Evolutionary conservation across 2,113 vertebrate genomes (phyloP).

Genomic region (Hipposideros armiger): DNA sequence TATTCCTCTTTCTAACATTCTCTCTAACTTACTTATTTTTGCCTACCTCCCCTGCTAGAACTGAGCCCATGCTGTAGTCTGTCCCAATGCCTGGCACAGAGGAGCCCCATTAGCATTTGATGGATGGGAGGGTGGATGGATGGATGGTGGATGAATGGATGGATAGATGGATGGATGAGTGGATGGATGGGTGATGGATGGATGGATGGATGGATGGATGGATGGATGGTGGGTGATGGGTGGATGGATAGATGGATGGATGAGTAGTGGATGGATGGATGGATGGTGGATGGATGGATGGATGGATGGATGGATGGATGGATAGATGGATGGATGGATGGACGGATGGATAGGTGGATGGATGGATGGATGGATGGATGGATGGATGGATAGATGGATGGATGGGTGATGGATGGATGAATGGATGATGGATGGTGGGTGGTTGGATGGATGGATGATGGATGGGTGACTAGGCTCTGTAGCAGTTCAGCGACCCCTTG

Average conservation of each 20-base stretch:
- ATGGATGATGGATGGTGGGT: not conserved
- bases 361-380: not conserved
- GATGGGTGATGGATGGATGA: fast-evolving
- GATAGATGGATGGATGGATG: not conserved
- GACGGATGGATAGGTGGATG: fast-evolving
- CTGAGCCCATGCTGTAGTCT: not conserved
- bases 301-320: not conserved
- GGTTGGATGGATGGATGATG: not conserved
- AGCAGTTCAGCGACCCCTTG: fast-evolving
- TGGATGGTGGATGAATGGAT: not conserved
- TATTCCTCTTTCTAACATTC: not conserved
- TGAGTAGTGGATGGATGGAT: too few relatives aligned
- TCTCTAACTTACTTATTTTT: too few relatives aligned
- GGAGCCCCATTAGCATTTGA: not conserved
- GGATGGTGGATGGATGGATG: too few relatives aligned
- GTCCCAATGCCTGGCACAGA: not conserved
- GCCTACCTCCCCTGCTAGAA: not conserved
- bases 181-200: not conserved
- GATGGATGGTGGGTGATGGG: too few relatives aligned
- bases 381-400: not conserved
- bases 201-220: too few relatives aligned
- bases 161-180: not conserved
- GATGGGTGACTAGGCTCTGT: fast-evolving
- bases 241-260: too few relatives aligned
- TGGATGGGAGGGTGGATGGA: too few relatives aligned